Evolutionary conservation across 2,797 vertebrate genomes (phyloP).

Genomic region (Cyprinella venusta): DNA sequence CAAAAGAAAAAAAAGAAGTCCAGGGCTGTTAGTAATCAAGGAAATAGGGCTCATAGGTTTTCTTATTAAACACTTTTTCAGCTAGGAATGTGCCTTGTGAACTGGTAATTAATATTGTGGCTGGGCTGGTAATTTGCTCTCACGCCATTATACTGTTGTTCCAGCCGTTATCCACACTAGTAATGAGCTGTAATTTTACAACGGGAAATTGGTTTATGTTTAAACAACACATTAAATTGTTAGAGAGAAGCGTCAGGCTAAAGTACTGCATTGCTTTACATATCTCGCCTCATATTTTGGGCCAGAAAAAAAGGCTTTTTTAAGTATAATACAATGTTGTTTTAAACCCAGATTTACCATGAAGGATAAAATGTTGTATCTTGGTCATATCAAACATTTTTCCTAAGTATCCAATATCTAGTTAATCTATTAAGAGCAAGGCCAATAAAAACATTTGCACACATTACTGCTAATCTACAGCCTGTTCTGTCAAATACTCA

Average conservation of each 20-base stretch:
- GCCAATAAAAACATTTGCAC: neutral
- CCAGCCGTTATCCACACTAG: constrained; percentile 67
- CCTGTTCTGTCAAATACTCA: neutral
- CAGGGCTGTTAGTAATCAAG: constrained; percentile 76
- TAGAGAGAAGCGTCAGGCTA: constrained; percentile 42
- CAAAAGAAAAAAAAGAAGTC: constrained; percentile 58
- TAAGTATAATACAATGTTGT: neutral
- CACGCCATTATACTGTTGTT: constrained; percentile 73
- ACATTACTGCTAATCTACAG: neutral
- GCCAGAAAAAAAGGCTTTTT: neutral
- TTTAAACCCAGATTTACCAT: constrained; percentile 3
- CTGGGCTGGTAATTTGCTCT: constrained; percentile 74
- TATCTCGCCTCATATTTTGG: neutral
- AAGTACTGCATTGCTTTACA: constrained; percentile 13
- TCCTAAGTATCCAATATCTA: neutral
- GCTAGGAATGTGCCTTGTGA: constrained; percentile 71
- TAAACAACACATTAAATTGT: constrained; percentile 70
- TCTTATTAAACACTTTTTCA: constrained; percentile 65
- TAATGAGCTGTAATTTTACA: constrained; percentile 78
- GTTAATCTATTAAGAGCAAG: neutral
- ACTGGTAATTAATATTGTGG: constrained; percentile 78
- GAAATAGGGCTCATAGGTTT: constrained; percentile 71
- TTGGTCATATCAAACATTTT: neutral
- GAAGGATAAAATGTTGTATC: neutral
- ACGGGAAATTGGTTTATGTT: constrained; percentile 77